phyloP scores from a whole-genome alignment of 2,797 vertebrate genomes.

The Galaxias olidus region DNA sequence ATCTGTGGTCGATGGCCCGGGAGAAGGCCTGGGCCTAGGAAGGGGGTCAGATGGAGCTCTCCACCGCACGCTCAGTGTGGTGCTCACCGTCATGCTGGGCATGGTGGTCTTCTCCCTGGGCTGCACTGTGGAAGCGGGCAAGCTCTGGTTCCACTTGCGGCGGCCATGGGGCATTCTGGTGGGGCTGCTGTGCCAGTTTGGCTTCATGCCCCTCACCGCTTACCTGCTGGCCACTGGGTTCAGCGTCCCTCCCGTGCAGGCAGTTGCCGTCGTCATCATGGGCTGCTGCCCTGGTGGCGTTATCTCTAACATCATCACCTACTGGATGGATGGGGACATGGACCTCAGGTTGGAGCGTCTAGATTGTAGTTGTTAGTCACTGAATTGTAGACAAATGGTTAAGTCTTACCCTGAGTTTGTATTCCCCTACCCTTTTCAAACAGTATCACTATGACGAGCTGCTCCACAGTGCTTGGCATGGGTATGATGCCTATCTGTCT shows the following conservation, averaged over 20 bases:
- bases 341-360: conserved; percentile 68
- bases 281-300: conserved; percentile 70
- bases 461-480: conserved; percentile 60
- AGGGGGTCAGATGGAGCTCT: neutral
- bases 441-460: conserved; percentile 65
- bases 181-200: conserved; percentile 72
- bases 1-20: neutral
- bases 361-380: neutral
- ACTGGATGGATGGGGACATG: conserved; percentile 76
- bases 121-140: conserved; percentile 63
- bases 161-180: conserved; percentile 67
- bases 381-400: no score
- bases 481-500: conserved; percentile 64
- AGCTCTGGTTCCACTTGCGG: conserved; percentile 60
- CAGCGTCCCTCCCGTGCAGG: conserved; percentile 54
- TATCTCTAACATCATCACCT: conserved; percentile 70
- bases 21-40: no score
- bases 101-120: conserved; percentile 71
- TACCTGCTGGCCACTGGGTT: conserved; percentile 61
- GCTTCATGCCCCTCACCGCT: conserved; percentile 69
- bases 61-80: conserved; percentile 25
- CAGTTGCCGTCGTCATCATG: conserved; percentile 63
- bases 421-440: conserved; percentile 21
- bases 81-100: conserved; percentile 48
- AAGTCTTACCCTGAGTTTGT: no score